A percentile compares a stretch with the other conserved stretches of the same genome.
These are phyloP conservation scores for Spongilla lacustris DNA, from an alignment of 37 sponge, comb jelly and placozoan species.

Conservation along the genomic window DNA sequence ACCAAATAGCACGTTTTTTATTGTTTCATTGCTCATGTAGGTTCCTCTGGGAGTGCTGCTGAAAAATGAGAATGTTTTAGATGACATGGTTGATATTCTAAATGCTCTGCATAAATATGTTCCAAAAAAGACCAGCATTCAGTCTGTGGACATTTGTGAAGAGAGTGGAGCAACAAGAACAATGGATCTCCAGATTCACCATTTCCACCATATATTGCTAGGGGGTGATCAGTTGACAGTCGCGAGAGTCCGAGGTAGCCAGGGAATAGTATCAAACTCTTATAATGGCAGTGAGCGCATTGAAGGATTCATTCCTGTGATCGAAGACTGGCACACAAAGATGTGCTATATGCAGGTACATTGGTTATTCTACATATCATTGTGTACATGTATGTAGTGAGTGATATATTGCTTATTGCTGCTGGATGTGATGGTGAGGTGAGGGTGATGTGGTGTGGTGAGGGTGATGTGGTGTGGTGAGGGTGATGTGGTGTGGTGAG, in stretches of 20 bases:
- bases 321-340: conserved; percentile 32
- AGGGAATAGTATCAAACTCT: background rate
- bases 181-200: background rate
- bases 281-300: conserved; percentile 13
- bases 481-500: no score
- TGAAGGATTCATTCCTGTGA: conserved; percentile 6
- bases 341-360: background rate
- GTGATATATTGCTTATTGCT: no score
- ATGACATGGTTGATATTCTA: conserved; percentile 31
- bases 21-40: background rate
- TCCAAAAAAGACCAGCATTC: background rate
- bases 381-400: no score
- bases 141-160: no score
- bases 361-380: background rate
- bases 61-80: conserved; percentile 2
- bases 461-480: no score
- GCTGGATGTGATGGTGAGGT: no score
- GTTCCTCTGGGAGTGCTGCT: conserved; percentile 5
- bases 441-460: no score
- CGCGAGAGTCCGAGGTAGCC: background rate
- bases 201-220: conserved; percentile 4
- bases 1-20: no score
- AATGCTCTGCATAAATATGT: conserved; percentile 25
- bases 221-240: conserved; percentile 28
- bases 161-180: background rate